Evolutionary conservation across 1,140 invertebrate species (phyloP).

Genomic region (Zaprionus tsacasi): DNA sequence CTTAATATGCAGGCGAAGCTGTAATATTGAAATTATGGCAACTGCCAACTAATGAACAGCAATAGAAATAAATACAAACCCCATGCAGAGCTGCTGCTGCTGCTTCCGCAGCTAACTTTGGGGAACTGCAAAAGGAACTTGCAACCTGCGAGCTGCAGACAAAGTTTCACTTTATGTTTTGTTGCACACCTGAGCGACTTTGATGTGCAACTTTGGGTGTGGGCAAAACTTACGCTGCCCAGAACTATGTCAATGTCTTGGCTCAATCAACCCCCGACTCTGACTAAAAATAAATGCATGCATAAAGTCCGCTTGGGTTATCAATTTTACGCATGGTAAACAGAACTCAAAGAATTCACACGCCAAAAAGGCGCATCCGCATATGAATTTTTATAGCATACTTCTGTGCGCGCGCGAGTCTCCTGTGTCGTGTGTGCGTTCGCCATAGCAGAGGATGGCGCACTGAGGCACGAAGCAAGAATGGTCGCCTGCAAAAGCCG

Average conservation of each 20-base stretch:
- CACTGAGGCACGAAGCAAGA: conserved; percentile 24
- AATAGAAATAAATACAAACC: conserved; percentile 74
- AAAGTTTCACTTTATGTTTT: conserved; percentile 55
- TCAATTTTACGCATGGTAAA: conserved; percentile 44
- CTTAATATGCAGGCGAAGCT: conserved; percentile 38
- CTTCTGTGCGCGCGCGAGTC: conserved; percentile 18
- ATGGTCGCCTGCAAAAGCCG: conserved; percentile 21
- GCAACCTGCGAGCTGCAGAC: conserved; percentile 34
- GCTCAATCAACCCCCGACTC: background rate
- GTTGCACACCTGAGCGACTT: conserved; percentile 66
- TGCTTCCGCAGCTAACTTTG: background rate
- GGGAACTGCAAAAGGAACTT: conserved; percentile 1
- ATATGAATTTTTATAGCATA: conserved; percentile 23
- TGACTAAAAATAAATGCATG: background rate
- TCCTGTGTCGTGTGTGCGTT: conserved; percentile 11
- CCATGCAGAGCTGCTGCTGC: background rate
- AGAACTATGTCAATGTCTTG: conserved; percentile 70
- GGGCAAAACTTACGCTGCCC: conserved; percentile 2
- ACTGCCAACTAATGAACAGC: conserved; percentile 74
- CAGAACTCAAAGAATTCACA: background rate
- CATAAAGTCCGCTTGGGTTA: conserved; percentile 18
- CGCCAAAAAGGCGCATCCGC: conserved; percentile 12
- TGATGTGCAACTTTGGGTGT: conserved; percentile 38
- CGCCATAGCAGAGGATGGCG: conserved; percentile 11
- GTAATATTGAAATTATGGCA: conserved; percentile 76